A percentile compares a stretch with the other conserved stretches of the same genome.
These are phyloP conservation scores for Puma concolor DNA, from an alignment of 2,113 vertebrate genomes.

Conservation along the genomic window DNA sequence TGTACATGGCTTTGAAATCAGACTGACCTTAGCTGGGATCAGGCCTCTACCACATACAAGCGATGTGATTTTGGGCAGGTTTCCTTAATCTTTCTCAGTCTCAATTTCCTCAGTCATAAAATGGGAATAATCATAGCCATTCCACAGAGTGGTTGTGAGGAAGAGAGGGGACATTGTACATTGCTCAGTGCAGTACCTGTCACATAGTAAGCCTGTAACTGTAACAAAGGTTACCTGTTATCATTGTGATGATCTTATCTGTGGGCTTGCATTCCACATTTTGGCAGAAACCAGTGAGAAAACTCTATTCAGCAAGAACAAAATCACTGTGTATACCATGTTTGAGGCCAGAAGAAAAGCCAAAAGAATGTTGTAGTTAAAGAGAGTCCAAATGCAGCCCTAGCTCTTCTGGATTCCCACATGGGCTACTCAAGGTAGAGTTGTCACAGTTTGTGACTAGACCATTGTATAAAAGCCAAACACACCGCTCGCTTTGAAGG, in stretches of 20 bases:
- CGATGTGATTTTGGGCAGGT: background rate
- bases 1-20: background rate
- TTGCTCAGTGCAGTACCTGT: background rate
- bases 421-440: background rate
- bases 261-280: background rate
- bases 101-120: background rate
- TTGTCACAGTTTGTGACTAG: fast-evolving
- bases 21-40: background rate
- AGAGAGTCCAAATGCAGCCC: background rate
- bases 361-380: background rate
- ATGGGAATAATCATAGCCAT: background rate
- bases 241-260: background rate
- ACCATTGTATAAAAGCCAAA: background rate
- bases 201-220: background rate
- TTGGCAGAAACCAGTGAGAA: background rate
- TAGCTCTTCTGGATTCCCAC: background rate
- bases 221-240: background rate
- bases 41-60: background rate
- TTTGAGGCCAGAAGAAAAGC: background rate
- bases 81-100: background rate
- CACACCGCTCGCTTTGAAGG: background rate
- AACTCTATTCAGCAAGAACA: background rate
- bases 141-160: background rate
- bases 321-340: background rate
- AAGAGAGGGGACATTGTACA: background rate